phyloP scores from a whole-genome alignment of 1,140 invertebrate genomes.

The Tetraneura akinire region DNA sequence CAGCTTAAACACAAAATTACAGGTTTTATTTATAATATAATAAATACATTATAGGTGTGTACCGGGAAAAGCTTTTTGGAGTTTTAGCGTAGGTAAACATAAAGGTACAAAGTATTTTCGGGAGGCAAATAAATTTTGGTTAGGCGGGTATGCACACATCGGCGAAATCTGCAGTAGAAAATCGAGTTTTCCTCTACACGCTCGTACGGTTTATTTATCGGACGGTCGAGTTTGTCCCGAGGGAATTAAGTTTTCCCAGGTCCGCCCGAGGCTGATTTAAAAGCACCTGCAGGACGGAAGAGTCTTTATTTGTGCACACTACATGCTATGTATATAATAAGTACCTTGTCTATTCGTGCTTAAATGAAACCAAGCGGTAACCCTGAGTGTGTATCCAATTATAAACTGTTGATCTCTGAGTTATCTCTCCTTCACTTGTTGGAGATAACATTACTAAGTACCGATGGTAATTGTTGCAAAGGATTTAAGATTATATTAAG shows the following conservation, averaged over 20 bases:
- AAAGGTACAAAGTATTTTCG: not conserved
- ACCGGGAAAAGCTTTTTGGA: constrained; percentile 40
- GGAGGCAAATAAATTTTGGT: constrained; percentile 33
- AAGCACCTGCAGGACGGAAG: constrained; percentile 34
- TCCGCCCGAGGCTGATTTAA: constrained; percentile 31
- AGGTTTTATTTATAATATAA: too few species aligned
- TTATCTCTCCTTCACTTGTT: not conserved
- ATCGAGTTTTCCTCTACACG: constrained; percentile 37
- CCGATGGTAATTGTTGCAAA: not conserved
- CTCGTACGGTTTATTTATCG: constrained; percentile 42
- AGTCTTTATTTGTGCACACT: not conserved
- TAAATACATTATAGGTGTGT: too few species aligned
- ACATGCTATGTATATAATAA: not conserved
- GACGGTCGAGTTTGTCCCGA: constrained; percentile 38
- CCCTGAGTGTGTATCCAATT: constrained; percentile 25
- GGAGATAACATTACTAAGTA: constrained; percentile 22
- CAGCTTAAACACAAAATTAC: constrained; percentile 31
- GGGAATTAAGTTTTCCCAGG: constrained; percentile 26
- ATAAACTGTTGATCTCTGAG: constrained; percentile 46
- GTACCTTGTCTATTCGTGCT: not conserved
- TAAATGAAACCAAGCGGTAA: constrained; percentile 30
- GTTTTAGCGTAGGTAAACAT: not conserved
- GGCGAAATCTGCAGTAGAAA: not conserved
- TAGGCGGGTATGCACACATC: not conserved
- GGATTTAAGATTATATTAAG: constrained; percentile 3